Evolutionary conservation across 2,113 vertebrate species (phyloP), one percentile per base, ranked within the genome.

Genomic region (Hirundichthys speculiger): DNA sequence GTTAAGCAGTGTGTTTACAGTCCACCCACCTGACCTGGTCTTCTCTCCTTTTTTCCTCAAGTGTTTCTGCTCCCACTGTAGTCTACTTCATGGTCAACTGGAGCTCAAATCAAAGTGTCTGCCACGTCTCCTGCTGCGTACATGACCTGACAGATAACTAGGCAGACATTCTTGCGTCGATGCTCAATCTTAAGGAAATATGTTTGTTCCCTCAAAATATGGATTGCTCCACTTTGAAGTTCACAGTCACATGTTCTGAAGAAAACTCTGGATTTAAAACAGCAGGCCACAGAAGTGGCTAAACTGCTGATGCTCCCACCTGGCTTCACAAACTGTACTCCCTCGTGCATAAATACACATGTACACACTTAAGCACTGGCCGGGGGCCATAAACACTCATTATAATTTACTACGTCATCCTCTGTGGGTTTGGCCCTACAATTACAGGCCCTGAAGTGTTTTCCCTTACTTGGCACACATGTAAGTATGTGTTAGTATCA

Each of bases 401-500:
- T 90, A 90, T 80, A 69, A 84, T 59, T 30, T 58, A 68, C 73
- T 71, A 69, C 81, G 86, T 89, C 88, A 90, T 87, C 79, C 48
- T 53, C 69, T 59, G 65, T 79, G 85, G 86, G 81, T 89, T 86
- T 87, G 73, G 75, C 58, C 82, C 61, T 69, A 73, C 82, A 90
- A 88, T 86, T 73, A 82, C 75, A 84, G 77, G 48, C 63, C 85
- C 82, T 59, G 61, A 7, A 75, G 86, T 85, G 78, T 89, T 89
- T 90, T 82, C 75, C 75, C 83, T 86, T 78, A 88, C 84, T 82
- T 47, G 61, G 75, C 83, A 82, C 81, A 79, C 77, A 30, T 86
- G 77, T 88, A 90, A 85, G 79, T 80, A 74, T 85, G 59, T 85
- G 86, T 86, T 85, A 82, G 89, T 65, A 77, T 87, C 77, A 84